Base-by-base conservation (phyloP, 2,888 invertebrate species). In the Pimpla rufipes region DNA sequence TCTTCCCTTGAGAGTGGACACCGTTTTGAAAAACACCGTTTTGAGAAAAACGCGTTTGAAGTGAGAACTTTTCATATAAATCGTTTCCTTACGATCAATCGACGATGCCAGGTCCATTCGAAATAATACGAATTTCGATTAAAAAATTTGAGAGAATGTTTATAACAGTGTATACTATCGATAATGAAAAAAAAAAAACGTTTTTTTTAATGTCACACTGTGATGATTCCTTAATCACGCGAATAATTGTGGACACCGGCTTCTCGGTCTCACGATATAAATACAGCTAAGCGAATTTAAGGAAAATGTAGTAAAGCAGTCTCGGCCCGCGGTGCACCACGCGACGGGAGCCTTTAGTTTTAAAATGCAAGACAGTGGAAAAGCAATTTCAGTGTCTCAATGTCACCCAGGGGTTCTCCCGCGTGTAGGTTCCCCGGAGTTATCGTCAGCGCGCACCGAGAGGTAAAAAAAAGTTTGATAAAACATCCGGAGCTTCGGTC, bases 311-410 rank as follows among this genome's bases (percentile, higher is more conserved):
- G 23, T 37, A 37, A 11, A 6, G 37, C n/a, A n/a, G 45, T 40
- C 35, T 52, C 73, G 50, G 42, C 73, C 50, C 8, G 23, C 23
- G 40, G 57, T 57, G 50, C 66, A 23, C 57, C n/a, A 47, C 35
- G 29, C 29, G 47, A 37, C 52, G 75, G 64, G 23, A 37, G 23
- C 29, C 10, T 57, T 68, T 79, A 52, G 59, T 35, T 76, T 67
- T 29, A 83, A 79, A 76, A 79, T 62, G 71, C 71, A 76, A 79
- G 79, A 71, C 59, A 76, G 66, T 64, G 67, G 59, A 79, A 71
- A 83, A 79, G 83, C 76, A 83, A 83, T 83, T 83, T 73, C 79
- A 73, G 29, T 52, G 82, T 76, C 79, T 76, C 75, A 79, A 79
- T 76, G 79, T 83, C 79, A 79, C 57, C 67, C 64, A 68, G 62